Base-by-base conservation (phyloP, 2,888 invertebrate species). In the Pachycephus smyrnensis region DNA sequence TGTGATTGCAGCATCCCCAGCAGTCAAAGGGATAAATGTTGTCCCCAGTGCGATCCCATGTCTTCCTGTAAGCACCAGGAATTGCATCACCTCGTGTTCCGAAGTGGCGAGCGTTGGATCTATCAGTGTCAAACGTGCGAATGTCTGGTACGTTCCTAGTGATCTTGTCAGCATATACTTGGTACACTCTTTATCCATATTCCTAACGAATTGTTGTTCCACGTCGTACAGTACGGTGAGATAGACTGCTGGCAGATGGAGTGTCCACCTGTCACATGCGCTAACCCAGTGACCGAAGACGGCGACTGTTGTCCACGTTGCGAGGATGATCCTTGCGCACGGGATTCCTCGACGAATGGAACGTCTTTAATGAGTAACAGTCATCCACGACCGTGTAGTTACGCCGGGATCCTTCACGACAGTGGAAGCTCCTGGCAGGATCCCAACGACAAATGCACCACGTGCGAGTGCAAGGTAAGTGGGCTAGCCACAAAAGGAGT, bases 61-160 rank as follows among this genome's bases (percentile, higher is more conserved):
- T 94, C 94, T 88, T 94, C 94, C 86, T 97, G 97, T 92, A 94
- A 94, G 82, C 97, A 97, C 92, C 96, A 96, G 91, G 96, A 96
- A 91, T 93, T 96, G 88, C 93, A 94, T 86, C 94, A 95, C 91
- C 95, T 96, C 82, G 93, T 94, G 87, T 95, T 96, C 91, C 94
- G 94, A 90, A 96, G 96, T 90, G 97, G 97, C 77, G 96, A 97
- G 91, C 94, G 95, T 87, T 98, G 98, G 97, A 95, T 96, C 86
- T 97, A 97, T 93, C 96, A 97, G 92, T 98, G 98, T 92, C 96
- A 97, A 93, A 96, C 96, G 82, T 98, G 98, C 93, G 97, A 97
- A 93, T 98, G 98, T 92, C 93, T 97, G 92, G 96, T 96, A 89
- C 93, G 94, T 92, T 78, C 31, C 40, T 12, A 12, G 32, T 40